Evolutionary conservation across 2,797 vertebrate genomes (phyloP).

Genomic region (Hippopotamyrus pictus): DNA sequence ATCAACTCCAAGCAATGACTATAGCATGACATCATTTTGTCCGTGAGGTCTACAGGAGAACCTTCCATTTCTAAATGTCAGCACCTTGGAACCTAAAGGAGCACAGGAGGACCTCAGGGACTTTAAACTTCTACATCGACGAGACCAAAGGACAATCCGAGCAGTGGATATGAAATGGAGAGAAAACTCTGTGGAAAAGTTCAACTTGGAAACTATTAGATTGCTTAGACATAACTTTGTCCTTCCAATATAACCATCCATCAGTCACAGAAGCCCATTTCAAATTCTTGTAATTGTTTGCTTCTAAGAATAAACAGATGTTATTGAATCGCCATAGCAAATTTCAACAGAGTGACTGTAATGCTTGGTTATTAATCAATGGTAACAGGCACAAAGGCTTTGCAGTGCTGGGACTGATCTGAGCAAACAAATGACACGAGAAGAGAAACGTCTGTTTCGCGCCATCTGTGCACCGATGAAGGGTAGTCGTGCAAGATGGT

Average conservation of each 20-base stretch:
- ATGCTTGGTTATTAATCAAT: slow-evolving; percentile 18
- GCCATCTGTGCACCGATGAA: background rate
- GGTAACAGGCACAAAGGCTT: slow-evolving; percentile 2
- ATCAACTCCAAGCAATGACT: background rate
- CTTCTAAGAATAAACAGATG: slow-evolving; percentile 1
- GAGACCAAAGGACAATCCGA: background rate
- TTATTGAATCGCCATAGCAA: background rate
- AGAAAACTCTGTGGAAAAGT: background rate
- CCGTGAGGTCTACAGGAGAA: slow-evolving; percentile 27
- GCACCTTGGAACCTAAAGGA: slow-evolving; percentile 32
- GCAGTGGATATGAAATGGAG: background rate
- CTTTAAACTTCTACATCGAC: background rate
- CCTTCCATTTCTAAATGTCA: slow-evolving; percentile 44
- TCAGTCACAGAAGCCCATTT: background rate
- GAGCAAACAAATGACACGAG: slow-evolving; percentile 10
- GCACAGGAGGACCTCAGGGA: background rate
- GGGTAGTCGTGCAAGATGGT: background rate
- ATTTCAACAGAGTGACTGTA: slow-evolving; percentile 19
- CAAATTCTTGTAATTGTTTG: background rate
- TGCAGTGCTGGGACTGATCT: slow-evolving; percentile 3
- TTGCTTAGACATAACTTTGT: background rate
- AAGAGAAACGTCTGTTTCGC: background rate
- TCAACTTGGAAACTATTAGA: background rate
- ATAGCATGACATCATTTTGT: background rate
- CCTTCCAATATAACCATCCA: background rate